phyloP scores from a whole-genome alignment of 2,113 vertebrate species.

The Acrocephalus kingi region DNA sequence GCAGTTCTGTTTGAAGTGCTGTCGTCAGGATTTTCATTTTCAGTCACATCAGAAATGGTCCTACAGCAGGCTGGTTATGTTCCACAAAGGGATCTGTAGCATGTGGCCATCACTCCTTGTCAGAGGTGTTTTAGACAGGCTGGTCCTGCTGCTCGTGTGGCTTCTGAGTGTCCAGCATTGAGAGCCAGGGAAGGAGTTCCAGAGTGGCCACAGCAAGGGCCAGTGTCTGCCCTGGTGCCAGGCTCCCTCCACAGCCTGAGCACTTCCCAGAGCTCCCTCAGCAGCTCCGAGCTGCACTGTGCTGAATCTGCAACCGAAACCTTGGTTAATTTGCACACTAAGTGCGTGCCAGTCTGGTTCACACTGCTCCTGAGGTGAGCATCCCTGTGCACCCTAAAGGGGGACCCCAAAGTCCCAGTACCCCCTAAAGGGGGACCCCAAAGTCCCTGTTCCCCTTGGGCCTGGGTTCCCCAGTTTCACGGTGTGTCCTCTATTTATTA shows the following conservation, averaged over 20 bases:
- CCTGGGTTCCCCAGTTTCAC: not conserved
- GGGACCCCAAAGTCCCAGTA: not conserved
- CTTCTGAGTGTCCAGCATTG: not conserved
- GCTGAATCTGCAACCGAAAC: not conserved
- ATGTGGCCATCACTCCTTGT: not conserved
- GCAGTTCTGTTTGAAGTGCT: slow-evolving; percentile 38
- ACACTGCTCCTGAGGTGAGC: not conserved
- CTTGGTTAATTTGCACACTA: not conserved
- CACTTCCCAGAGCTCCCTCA: not conserved
- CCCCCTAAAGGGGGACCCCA: not conserved
- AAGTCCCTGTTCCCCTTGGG: fast-evolving
- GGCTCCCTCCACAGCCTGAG: not conserved
- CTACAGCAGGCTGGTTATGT: not conserved
- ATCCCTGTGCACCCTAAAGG: fast-evolving
- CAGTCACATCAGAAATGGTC: not conserved
- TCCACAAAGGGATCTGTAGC: not conserved
- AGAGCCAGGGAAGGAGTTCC: not conserved
- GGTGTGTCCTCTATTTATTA: not conserved
- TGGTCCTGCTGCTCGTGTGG: not conserved
- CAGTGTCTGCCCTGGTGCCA: not conserved
- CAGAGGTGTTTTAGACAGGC: fast-evolving
- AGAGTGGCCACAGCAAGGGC: not conserved
- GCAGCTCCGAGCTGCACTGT: fast-evolving
- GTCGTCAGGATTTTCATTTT: not conserved
- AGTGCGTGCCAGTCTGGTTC: not conserved